Base-by-base conservation (phyloP, 2,888 invertebrate genomes). In the Eueremaeus valkanovi region DNA sequence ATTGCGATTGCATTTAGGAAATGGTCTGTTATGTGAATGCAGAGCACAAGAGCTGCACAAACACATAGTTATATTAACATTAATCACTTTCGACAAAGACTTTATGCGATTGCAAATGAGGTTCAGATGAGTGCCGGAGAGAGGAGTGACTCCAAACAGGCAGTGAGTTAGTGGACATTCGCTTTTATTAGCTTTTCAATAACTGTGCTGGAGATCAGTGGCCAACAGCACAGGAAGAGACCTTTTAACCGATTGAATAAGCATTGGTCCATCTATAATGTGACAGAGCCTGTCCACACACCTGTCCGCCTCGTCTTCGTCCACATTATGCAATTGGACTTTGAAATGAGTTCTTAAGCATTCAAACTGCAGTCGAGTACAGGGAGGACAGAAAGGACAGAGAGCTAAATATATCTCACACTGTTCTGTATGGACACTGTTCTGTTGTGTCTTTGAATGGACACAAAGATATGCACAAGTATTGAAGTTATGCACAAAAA, bases 161-260 rank as follows among this genome's bases (percentile, higher is more conserved):
- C 18, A 1, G 29, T 13, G 16, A 16, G 3, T 68, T 68, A 68
- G 68, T 68, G 68, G 68, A 68, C 68, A 40, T 11, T 68, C 36
- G 21, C 68, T 66, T 61, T 68, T 68, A 68, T 68, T 40, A 68
- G 42, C 33, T 24, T 68, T 68, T 68, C 68, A 68, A 68, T 68
- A 21, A 40, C 68, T 68, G 21, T 42, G 21, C 33, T 68, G 68
- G 68, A 68, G 33, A 68, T 40, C 68, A 24, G 9, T 42, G 68
- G 68, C 31, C 63, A 63, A 61, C 31, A 40, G 40, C 66, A 66
- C 40, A 68, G 68, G 68, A 42, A 68, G 18, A 31, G n/a, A 24
- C 68, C 68, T 68, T 68, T 68, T 68, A 68, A 68, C 68, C 24
- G 13, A 68, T 68, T 68, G 24, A 68, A 68, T 68, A 27, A 68